Evolutionary conservation across 2,797 vertebrate species (phyloP).

Genomic region (Artibeus jamaicensis): DNA sequence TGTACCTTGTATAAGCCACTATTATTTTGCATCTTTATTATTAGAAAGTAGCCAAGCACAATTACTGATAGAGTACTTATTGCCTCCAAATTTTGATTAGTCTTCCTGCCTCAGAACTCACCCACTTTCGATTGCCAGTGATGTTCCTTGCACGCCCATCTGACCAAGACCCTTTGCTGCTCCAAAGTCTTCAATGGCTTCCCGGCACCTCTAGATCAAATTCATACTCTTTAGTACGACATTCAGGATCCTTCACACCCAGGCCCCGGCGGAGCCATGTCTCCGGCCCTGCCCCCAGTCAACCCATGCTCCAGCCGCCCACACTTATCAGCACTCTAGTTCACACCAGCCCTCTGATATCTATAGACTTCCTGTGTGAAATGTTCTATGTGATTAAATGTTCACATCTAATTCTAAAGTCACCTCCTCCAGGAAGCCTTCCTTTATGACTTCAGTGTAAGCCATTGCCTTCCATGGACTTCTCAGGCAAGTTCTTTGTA

Average conservation of each 20-base stretch:
- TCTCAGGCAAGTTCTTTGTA: not conserved
- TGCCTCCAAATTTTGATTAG: not conserved
- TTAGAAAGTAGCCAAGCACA: not conserved
- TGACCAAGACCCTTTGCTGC: not conserved
- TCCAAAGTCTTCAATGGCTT: not conserved
- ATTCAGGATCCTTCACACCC: not conserved
- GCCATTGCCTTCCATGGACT: not conserved
- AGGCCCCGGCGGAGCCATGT: fast-evolving
- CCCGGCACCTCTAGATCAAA: not conserved
- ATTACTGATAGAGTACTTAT: not conserved
- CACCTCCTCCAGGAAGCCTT: not conserved
- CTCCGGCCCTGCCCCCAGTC: not conserved
- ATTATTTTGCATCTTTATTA: not conserved
- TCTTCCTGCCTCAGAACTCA: not conserved
- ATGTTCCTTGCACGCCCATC: not conserved
- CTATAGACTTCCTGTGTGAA: not conserved
- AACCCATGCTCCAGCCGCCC: not conserved
- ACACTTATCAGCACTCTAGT: not conserved
- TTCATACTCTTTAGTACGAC: not conserved
- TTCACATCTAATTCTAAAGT: not conserved
- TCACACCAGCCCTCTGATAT: not conserved
- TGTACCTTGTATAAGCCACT: not conserved
- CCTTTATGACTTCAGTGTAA: not conserved
- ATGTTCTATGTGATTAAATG: not conserved
- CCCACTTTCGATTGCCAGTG: not conserved